Evolutionary conservation across 1,140 invertebrate genomes (phyloP), one percentile per base, ranked within the genome.

Genomic region (Paralvinella palmiformis): DNA sequence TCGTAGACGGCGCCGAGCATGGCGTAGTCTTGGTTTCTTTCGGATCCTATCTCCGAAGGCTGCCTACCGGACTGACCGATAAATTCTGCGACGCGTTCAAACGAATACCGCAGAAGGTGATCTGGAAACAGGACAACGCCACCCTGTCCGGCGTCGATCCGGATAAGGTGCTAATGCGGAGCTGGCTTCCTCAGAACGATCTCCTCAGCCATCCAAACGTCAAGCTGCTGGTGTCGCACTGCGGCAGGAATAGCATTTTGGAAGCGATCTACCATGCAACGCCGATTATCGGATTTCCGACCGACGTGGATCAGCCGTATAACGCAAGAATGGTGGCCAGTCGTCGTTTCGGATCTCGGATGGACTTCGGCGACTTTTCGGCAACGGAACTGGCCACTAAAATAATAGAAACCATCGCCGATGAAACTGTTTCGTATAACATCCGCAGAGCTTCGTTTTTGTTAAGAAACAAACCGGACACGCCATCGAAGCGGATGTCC

Each of bases 161-260:
- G 1, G 75, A 82, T 59, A 90, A 90, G 76, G 80, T 89, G 33
- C 83, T 84, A 68, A 73, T 86, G 5, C 75, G 81, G 20, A 84
- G 84, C 68, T 90, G 88, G 88, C 71, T 88, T 65, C 88, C 88
- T 1, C 88, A 89, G 75, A 81, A 85, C n/a, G 61, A 69, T 33
- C 33, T 67, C 57, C 60, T 66, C 62, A 70, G 52, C 20, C 69
- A 73, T 55, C 57, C 65, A 44, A 67, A 66, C 36, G 36, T 65
- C 10, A 59, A 66, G 33, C 50, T 69, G 10, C 74, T 75, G 62
- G 69, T 75, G 22, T 69, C 72, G 0, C 74, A 75, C 59, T 62
- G 63, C 37, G 74, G 74, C 1, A 52, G 62, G 10, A 75, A 74
- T 52, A 69, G 72, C 7, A 62, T 70, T 41, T 48, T 64, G 10